Evolutionary conservation across 2,113 vertebrate species (phyloP), one percentile per base, ranked within the genome.

Genomic region (Glaucomys volans): DNA sequence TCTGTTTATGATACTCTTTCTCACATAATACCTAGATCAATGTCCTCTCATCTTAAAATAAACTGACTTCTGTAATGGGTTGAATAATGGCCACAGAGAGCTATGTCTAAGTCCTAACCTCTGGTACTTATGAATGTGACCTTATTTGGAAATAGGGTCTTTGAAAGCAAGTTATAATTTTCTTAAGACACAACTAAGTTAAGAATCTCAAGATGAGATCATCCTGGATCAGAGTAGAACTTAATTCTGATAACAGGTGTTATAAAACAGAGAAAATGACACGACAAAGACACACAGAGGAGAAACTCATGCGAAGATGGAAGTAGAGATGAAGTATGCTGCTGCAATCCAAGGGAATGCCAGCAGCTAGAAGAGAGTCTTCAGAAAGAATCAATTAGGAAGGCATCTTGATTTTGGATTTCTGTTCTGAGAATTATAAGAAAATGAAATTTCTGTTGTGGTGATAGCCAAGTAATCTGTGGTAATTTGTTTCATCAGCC

Each of bases 251-350:
- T 12, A 16, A 72, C 22, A 12, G 4, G 4, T 69, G 3, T 75
- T 54, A 62, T 32, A 71, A 91, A 95, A 94, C 57, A 88, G 28
- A 86, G 24, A 71, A 96, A 94, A 35, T 11, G 35, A 95, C 42
- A 80, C 72, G 57, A 75, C 2, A 24, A 52, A 90, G 47, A 67
- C 35, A 87, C 24, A 54, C 24, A 77, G 47, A 93, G 42, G 47
- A 89, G 50, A 81, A 71, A 44, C 7, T 35, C 66, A n/a, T 6
- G 2, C 47, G 83, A 88, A 47, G 83, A 88, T 8, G 5, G 17
- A 81, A 26, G 37, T 32, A 71, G 74, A 91, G 76, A 32, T 9
- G 14, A 40, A 32, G 54, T 71, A 28, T 8, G 17, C 1, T 20
- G 35, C 16, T 42, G 62, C 52, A 52, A 47, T 6, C 44, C 44